Base-by-base conservation (phyloP, 1,140 invertebrate species). In the Brachionus paranguensis region DNA sequence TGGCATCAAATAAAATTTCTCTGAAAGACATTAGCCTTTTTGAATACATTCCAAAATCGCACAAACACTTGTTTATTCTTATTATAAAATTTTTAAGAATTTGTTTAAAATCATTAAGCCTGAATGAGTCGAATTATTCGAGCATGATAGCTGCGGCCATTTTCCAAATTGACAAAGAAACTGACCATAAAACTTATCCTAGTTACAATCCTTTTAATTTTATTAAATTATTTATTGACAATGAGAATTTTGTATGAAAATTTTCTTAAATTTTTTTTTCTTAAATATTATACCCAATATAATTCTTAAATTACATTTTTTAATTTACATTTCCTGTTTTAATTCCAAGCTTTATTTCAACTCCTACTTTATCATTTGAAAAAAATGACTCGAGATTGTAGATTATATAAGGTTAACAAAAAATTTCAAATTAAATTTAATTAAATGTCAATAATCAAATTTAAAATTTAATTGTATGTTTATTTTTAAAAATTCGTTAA, bases 61-160 rank as follows among this genome's bases (percentile, higher is more conserved):
- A 81, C 60, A 45, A 37, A 20, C 0, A 81, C 6, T 68, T 81
- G 29, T 81, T 81, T 68, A 11, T 33, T 5, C 33, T 81, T 6
- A 37, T 47, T 37, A n/a, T 81, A 64, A 60, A 81, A 68, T 81
- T 81, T 68, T 12, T 81, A 68, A 81, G 29, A 68, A 68, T 64
- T 68, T 81, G 64, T 47, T 45, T 81, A 68, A 60, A 47, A 24
- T 17, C 11, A 55, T 47, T 81, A 6, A 45, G 64, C 29, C 1
- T 17, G 10, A 64, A 68, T 47, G 78, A 81, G 33, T 81, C 78
- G 3, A 68, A 81, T 27, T 64, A 64, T 68, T 43, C 78, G 12
- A 64, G 37, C 20, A 81, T 81, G 64, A 81, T 81, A 20, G 50
- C 78, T 3, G 53, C 60, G 4, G 78, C 78, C 8, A 60, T 81